phyloP scores from a whole-genome alignment of 2,113 vertebrate species.

The Lophura nycthemera region DNA sequence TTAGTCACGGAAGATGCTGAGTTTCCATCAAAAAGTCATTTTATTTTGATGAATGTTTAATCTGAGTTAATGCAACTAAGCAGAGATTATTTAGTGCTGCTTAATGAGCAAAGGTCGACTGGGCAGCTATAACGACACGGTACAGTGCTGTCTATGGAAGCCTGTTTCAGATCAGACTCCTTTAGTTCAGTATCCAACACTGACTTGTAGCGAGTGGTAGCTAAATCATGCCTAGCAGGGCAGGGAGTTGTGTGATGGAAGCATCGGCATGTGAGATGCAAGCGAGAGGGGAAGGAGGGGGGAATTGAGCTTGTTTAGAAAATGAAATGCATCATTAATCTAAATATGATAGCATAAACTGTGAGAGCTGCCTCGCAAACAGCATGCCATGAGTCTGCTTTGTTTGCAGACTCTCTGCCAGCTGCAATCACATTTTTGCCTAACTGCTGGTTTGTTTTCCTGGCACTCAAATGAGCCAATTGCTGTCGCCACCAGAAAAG shows the following conservation, averaged over 20 bases:
- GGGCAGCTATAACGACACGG: not conserved
- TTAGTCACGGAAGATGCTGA: not conserved
- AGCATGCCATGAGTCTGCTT: not conserved
- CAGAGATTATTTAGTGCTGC: not conserved
- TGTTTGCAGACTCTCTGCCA: conserved; percentile 21
- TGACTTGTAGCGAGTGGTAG: not conserved
- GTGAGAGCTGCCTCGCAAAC: not conserved
- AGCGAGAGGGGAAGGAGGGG: not conserved
- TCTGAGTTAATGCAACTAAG: not conserved
- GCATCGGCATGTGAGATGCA: not conserved
- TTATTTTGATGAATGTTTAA: not conserved
- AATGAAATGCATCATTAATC: conserved; percentile 57
- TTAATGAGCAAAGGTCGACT: not conserved
- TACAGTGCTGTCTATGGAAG: not conserved
- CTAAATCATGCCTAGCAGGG: not conserved
- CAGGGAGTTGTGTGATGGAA: not conserved
- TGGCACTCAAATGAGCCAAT: not conserved
- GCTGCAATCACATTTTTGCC: not conserved
- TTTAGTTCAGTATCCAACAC: not conserved
- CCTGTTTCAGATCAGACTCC: not conserved
- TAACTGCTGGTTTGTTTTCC: not conserved
- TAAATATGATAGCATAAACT: conserved; percentile 42
- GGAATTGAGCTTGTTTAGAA: conserved; percentile 33
- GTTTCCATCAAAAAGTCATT: not conserved
- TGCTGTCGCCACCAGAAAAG: not conserved